phyloP scores from a whole-genome alignment of 1,140 invertebrate genomes.

The Aradophagus sp. region DNA sequence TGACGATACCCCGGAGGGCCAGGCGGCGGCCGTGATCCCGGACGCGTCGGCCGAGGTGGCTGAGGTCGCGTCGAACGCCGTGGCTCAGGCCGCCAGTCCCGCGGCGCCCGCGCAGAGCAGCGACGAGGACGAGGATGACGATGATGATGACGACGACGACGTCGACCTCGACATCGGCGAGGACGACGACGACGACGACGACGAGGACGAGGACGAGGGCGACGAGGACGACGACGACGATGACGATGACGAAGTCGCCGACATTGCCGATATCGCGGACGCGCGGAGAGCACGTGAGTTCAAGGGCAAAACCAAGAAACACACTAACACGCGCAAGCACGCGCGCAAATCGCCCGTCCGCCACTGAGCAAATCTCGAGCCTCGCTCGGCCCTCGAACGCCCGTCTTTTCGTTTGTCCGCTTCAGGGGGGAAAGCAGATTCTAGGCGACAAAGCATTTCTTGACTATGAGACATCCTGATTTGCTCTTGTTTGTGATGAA shows the following conservation, averaged over 20 bases:
- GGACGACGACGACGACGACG: conserved; percentile 74
- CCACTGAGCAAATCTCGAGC: conserved; percentile 12
- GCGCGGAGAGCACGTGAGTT: conserved; percentile 86
- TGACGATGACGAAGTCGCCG: conserved; percentile 84
- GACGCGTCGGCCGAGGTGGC: conserved; percentile 64
- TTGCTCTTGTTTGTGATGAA: too few species aligned
- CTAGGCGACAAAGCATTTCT: too few species aligned
- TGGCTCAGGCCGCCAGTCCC: conserved; percentile 61
- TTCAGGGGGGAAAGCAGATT: too few species aligned
- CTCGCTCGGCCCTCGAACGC: background rate
- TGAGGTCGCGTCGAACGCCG: conserved; percentile 59
- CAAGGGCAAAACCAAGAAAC: conserved; percentile 78
- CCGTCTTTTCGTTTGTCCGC: too few species aligned
- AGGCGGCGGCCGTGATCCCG: conserved; percentile 70
- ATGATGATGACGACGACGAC: conserved; percentile 78
- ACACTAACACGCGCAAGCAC: conserved; percentile 64
- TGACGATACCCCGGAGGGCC: conserved; percentile 74
- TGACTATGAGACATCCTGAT: too few species aligned
- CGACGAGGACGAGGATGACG: conserved; percentile 72
- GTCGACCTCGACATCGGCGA: conserved; percentile 67
- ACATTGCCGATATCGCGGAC: conserved; percentile 81
- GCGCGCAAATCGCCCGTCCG: conserved; percentile 47
- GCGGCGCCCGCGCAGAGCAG: conserved; percentile 47
- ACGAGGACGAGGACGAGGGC: conserved; percentile 64
- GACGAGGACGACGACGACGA: conserved; percentile 76